Percentiles rank a stretch among this genome's conserved stretches.
phyloP scores from a whole-genome alignment of 2,888 invertebrate genomes.

The Marasmarcha lunaedactyla region DNA sequence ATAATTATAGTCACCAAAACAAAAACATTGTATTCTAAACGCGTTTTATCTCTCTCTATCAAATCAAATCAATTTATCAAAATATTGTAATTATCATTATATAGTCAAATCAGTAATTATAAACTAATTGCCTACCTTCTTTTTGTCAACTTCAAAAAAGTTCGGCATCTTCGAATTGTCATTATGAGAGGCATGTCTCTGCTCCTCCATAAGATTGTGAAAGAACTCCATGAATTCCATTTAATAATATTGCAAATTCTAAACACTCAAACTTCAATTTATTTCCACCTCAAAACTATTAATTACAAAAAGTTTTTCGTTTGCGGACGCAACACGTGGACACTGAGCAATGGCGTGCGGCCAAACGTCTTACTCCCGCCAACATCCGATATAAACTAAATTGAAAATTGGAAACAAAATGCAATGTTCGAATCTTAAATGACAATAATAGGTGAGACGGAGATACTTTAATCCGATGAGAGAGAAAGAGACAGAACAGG shows the following conservation, averaged over 20 bases:
- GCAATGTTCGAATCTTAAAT: conserved; percentile 67
- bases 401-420: conserved; percentile 69
- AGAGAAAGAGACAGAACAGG: conserved; percentile 33
- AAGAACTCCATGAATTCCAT: conserved; percentile 61
- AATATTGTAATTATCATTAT: too few species aligned
- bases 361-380: conserved; percentile 62
- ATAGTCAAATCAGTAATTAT: too few species aligned
- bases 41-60: too few species aligned
- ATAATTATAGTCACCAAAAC: too few species aligned
- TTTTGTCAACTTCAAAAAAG: conserved; percentile 60
- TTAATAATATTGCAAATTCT: conserved; percentile 25
- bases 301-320: conserved; percentile 24
- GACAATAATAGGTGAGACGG: conserved; percentile 67
- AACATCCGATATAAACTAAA: conserved; percentile 69
- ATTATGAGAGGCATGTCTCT: conserved; percentile 32
- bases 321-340: conserved; percentile 48
- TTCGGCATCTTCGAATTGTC: conserved; percentile 55
- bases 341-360: conserved; percentile 41
- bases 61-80: too few species aligned
- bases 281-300: conserved; percentile 21
- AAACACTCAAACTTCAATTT: conserved; percentile 4
- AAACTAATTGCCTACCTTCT: conserved; percentile 35
- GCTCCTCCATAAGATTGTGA: conserved; percentile 48
- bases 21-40: too few species aligned
- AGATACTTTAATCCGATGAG: conserved; percentile 33